Conservation (phyloP, 1,140 invertebrate genomes). For the Stegodyphus dumicola region DNA sequence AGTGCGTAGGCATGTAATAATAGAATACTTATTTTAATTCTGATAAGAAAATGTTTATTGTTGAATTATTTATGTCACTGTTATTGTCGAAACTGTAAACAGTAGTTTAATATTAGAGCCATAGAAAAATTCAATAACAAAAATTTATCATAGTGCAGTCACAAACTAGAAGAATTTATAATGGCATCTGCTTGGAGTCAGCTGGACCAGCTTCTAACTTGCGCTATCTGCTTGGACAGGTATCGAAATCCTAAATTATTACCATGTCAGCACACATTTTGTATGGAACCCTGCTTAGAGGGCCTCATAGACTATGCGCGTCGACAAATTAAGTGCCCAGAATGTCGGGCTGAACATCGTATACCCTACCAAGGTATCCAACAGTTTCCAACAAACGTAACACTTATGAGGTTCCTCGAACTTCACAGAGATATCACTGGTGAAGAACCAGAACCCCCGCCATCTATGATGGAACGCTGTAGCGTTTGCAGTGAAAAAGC, state of each 20-base stretch:
- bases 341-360: constrained; percentile 96
- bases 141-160: background rate
- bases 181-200: constrained; percentile 72
- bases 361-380: constrained; percentile 96
- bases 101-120: background rate
- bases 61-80: background rate
- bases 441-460: constrained; percentile 65
- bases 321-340: constrained; percentile 97
- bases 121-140: background rate
- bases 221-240: constrained; percentile 96
- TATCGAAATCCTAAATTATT: constrained; percentile 96
- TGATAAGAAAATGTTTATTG: background rate
- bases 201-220: constrained; percentile 97
- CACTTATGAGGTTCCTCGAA: constrained; percentile 93
- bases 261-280: constrained; percentile 99
- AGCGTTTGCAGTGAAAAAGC: constrained; percentile 93
- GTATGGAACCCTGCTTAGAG: constrained; percentile 98
- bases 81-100: background rate
- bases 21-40: background rate
- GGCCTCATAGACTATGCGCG: constrained; percentile 94
- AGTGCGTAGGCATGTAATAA: background rate
- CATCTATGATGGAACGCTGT: constrained; percentile 69
- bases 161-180: background rate
- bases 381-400: constrained; percentile 95
- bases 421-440: constrained; percentile 94